Base-by-base conservation (phyloP, 2,113 vertebrate species). In the Leptobrachium leishanense region DNA sequence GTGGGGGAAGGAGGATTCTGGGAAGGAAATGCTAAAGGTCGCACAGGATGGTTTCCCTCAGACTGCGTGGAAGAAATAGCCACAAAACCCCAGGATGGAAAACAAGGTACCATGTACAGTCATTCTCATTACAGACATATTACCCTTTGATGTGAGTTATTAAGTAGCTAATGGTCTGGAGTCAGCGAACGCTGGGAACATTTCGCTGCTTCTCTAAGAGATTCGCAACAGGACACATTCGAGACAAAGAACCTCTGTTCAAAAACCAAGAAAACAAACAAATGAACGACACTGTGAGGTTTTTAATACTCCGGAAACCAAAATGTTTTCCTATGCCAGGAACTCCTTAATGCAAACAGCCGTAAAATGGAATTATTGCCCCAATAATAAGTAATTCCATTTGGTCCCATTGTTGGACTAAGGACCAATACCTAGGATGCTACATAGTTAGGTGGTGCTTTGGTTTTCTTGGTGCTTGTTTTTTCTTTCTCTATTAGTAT, bases 1-100 rank as follows among this genome's bases (percentile, higher is more conserved):
- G 89, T 97, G 59, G 96, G 96, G 55, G 96, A 97, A 89, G 95
- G 95, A 44, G 96, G 96, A 39, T 97, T 95, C 90, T 97, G 96
- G 96, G 96, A 97, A 89, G 96, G 95, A 43, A 95, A 95, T 63
- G 94, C 96, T 82, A 93, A 94, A 82, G 95, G 95, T 81, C 94
- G 95, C 1, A 87, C 94, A 0, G 96, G 96, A 73, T 97, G 96
- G 96, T 97, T 97, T 88, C 96, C 96, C 50, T 96, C 96, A 0
- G 96, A 96, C 84, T 96, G 95, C 39, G 93, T 96, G 83, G 96
- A 97, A 86, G 96, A 97, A 88, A 94, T 97, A 76, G 90, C 95
- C 2, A 93, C 92, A 59, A 94, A 94, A 46, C 93, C 92, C 72
- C 94, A 95, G 85, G 95, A 96, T 71, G 91, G 89, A 79, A 93